Evolutionary conservation across 2,888 invertebrate species (phyloP).

Genomic region (Dexiosoma caninum): DNA sequence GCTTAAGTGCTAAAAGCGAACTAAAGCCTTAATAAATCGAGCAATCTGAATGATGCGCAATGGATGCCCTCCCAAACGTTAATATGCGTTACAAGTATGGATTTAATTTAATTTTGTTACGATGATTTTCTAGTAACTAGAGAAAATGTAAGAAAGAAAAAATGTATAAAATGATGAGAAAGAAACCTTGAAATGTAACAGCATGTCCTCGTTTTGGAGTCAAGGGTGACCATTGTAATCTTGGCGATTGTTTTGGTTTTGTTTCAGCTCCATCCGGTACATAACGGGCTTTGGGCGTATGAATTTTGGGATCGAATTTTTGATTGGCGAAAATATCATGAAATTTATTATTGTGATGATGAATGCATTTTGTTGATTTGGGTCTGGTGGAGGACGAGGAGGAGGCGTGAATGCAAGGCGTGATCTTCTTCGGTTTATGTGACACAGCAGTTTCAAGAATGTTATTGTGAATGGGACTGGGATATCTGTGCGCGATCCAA

Average conservation of each 20-base stretch:
- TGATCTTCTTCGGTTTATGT: background rate
- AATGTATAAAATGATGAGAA: background rate
- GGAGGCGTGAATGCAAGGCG: constrained; percentile 16
- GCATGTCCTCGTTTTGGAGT: constrained; percentile 65
- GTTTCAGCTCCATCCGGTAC: constrained; percentile 80
- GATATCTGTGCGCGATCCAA: constrained; percentile 89
- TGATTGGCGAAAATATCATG: constrained; percentile 81
- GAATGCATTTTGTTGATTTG: constrained; percentile 9
- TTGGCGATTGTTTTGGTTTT: constrained; percentile 80
- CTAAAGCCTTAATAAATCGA: constrained; percentile 3
- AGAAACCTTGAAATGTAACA: constrained; percentile 76
- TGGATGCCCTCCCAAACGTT: constrained; percentile 17
- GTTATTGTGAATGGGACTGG: constrained; percentile 82
- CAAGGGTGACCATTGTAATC: constrained; percentile 55
- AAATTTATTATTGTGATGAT: constrained; percentile 44
- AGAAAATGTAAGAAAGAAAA: constrained; percentile 37
- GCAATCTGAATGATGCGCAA: background rate
- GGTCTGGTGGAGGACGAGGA: constrained; percentile 36
- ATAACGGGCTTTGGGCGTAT: constrained; percentile 87
- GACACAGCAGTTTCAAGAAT: background rate
- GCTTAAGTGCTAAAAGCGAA: constrained; percentile 6
- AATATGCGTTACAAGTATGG: constrained; percentile 1
- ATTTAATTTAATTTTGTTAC: constrained; percentile 38
- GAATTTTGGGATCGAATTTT: constrained; percentile 86
- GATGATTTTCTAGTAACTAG: constrained; percentile 14